These are phyloP conservation scores for Mactra quadrangularis DNA, from an alignment of 1,140 invertebrate genomes.

Conservation along the genomic window DNA sequence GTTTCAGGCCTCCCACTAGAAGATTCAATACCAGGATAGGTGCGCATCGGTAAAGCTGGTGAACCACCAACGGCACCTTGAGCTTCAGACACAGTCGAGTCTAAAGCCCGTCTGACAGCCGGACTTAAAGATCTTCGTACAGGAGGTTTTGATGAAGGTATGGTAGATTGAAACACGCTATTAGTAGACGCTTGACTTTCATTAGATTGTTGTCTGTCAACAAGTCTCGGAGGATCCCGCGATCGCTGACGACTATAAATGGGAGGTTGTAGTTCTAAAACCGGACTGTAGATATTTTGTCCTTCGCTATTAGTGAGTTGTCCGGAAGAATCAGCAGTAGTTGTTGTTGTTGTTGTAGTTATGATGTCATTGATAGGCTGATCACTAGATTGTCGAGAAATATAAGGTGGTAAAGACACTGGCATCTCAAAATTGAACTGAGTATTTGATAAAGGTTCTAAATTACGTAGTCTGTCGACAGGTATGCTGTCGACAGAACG, in stretches of 20 bases:
- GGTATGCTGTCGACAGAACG: constrained; percentile 54
- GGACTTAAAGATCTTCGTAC: constrained; percentile 50
- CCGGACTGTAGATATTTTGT: constrained; percentile 61
- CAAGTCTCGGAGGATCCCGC: constrained; percentile 17
- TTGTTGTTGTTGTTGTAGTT: background rate
- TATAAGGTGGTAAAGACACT: constrained; percentile 49
- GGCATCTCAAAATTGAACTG: constrained; percentile 53
- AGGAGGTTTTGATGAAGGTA: constrained; percentile 16
- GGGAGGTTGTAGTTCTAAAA: constrained; percentile 51
- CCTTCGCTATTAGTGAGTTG: constrained; percentile 44
- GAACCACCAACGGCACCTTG: constrained; percentile 47
- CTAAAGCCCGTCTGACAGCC: constrained; percentile 17
- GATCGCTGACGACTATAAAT: constrained; percentile 50
- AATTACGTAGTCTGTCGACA: constrained; percentile 37
- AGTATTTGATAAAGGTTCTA: constrained; percentile 33
- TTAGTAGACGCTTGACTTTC: constrained; percentile 27
- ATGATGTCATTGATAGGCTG: constrained; percentile 22
- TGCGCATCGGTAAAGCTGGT: constrained; percentile 15
- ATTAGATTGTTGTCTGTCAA: constrained; percentile 47
- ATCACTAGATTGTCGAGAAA: constrained; percentile 28
- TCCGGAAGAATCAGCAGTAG: background rate
- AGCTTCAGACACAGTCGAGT: constrained; percentile 6
- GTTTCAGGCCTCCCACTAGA: constrained; percentile 38
- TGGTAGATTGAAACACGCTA: constrained; percentile 9
- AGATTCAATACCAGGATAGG: constrained; percentile 17